Base-by-base conservation (phyloP, 1,140 invertebrate species). In the Phymastichus coffea region DNA sequence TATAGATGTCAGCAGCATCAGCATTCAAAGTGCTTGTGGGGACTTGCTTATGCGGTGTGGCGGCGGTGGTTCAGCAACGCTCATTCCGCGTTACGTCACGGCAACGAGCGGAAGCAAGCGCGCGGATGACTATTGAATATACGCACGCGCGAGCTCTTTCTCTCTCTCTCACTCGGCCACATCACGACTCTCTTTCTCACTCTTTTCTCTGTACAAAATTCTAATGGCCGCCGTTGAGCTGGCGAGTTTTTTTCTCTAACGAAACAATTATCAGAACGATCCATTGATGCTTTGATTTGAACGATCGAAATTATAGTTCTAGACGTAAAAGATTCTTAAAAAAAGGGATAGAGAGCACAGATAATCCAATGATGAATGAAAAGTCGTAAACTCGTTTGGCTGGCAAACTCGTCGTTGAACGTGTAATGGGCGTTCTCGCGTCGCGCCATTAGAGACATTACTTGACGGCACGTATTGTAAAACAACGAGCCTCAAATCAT, bases 31-130 rank as follows among this genome's bases (percentile, higher is more conserved):
- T 25, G 19, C 7, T 28, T 54, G 26, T 15, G 12, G 19, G 8
- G 33, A 44, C 44, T 54, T 17, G 28, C 2, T 22, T 10, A 15
- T 20, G 25, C 25, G 17, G 20, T 10, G 33, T 12, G 3, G 40
- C 26, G 17, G 12, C 37, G 28, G 33, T 23, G 19, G 56, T n/a
- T n/a, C n/a, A n/a, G n/a, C n/a, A n/a, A n/a, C n/a, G n/a, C n/a
- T 57, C 56, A 57, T 58, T 58, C 48, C 57, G 57, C 57, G 57
- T 58, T 58, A 58, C 57, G 57, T 58, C 57, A 58, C 57, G 57
- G 19, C 43, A 23, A n/a, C n/a, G n/a, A n/a, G n/a, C n/a, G n/a
- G n/a, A 37, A 44, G 22, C 57, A 38, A 51, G 38, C 48, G 57
- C 57, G 40, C n/a, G n/a, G n/a, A 58, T 48, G 57, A 58, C 46